phyloP scores from a whole-genome alignment of 1,140 invertebrate species.

The Lordiphosa mommai region DNA sequence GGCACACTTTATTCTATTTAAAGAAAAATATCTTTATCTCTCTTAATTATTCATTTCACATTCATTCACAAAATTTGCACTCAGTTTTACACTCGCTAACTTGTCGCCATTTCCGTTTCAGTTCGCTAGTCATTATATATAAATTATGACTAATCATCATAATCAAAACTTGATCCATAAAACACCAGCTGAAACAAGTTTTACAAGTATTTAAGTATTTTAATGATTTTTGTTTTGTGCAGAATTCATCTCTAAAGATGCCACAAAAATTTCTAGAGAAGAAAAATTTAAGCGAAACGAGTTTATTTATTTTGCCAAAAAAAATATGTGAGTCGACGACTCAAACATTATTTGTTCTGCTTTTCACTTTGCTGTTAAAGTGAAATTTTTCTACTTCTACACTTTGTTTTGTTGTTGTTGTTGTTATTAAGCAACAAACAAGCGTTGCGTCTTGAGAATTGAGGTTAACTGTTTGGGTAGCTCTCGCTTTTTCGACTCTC shows the following conservation, averaged over 20 bases:
- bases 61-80: too few relatives aligned
- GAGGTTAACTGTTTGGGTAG: conserved; percentile 68
- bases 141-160: conserved; percentile 62
- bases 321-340: conserved; percentile 11
- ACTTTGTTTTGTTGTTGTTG: conserved; percentile 37
- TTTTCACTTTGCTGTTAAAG: conserved; percentile 67
- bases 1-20: too few relatives aligned
- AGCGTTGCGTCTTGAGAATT: conserved; percentile 63
- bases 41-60: too few relatives aligned
- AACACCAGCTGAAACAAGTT: conserved; percentile 61
- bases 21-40: too few relatives aligned
- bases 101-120: conserved; percentile 39
- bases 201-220: conserved; percentile 33
- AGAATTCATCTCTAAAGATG: conserved; percentile 54
- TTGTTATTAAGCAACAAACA: conserved; percentile 62
- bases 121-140: conserved; percentile 25
- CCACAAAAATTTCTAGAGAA: conserved; percentile 32
- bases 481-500: conserved; percentile 67
- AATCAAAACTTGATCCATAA: conserved; percentile 35
- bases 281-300: conserved; percentile 31
- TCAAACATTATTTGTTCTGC: conserved; percentile 57
- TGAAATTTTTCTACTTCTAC: conserved; percentile 63
- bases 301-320: conserved; percentile 59
- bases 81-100: conserved; percentile 6
- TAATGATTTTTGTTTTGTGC: conserved; percentile 41